Percentiles rank a stretch among this genome's conserved stretches.
Evolutionary conservation across 1,140 invertebrate species (phyloP).

Genomic region (Drosophila aff.): DNA sequence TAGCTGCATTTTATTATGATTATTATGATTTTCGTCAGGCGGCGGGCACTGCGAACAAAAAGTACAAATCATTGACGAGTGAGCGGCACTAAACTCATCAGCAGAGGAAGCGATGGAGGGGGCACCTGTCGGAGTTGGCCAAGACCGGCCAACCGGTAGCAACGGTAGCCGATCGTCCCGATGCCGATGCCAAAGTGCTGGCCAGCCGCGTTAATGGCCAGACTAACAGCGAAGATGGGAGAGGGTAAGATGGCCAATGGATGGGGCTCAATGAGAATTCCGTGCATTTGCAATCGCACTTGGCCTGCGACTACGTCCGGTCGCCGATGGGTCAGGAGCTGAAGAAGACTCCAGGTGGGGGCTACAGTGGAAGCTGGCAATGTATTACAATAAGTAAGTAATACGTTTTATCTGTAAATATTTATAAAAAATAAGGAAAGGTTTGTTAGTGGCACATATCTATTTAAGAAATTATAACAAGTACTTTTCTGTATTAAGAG

Average conservation of each 20-base stretch:
- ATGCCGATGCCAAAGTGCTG: constrained; percentile 48
- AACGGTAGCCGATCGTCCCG: constrained; percentile 69
- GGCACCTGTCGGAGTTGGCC: constrained; percentile 10
- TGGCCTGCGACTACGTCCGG: constrained; percentile 75
- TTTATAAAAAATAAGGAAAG: background rate
- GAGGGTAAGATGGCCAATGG: constrained; percentile 8
- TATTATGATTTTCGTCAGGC: constrained; percentile 80
- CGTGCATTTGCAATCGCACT: constrained; percentile 83
- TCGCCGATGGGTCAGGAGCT: constrained; percentile 62
- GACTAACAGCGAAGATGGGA: constrained; percentile 32
- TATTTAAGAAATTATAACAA: background rate
- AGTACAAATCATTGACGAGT: constrained; percentile 76
- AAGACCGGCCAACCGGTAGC: constrained; percentile 58
- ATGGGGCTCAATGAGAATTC: constrained; percentile 76
- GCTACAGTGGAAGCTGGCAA: constrained; percentile 10
- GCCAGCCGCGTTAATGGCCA: constrained; percentile 72
- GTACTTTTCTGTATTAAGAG: background rate
- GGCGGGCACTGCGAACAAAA: constrained; percentile 52
- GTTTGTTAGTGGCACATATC: background rate
- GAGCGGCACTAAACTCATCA: constrained; percentile 76
- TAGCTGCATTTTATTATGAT: constrained; percentile 83
- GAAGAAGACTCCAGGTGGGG: constrained; percentile 28
- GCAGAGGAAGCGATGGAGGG: constrained; percentile 49
- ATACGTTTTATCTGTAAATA: no score
- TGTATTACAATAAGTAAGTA: no score